A percentile compares a stretch with the other conserved stretches of the same genome.
These are phyloP conservation scores for Zele albiditarsus DNA, from an alignment of 2,888 invertebrate genomes.

Conservation along the genomic window DNA sequence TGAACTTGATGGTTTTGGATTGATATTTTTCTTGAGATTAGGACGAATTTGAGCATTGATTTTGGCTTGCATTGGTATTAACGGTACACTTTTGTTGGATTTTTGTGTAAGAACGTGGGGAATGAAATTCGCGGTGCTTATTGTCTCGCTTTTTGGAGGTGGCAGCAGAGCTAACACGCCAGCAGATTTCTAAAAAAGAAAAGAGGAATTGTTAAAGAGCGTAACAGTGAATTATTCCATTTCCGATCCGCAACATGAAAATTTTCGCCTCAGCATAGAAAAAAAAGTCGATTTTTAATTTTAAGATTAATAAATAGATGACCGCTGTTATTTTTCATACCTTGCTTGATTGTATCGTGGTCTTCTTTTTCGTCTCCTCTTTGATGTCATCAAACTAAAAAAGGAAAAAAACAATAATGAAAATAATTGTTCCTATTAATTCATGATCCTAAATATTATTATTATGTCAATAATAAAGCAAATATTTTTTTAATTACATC, in stretches of 20 bases:
- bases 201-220: neutral
- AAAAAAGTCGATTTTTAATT: no score
- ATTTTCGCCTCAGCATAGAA: no score
- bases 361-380: slow-evolving; percentile 70
- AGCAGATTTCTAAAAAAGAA: slow-evolving; percentile 76
- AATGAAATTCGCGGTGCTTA: slow-evolving; percentile 70
- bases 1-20: slow-evolving; percentile 34
- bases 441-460: slow-evolving; percentile 6
- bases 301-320: slow-evolving; percentile 32
- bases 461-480: neutral
- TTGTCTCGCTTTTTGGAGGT: slow-evolving; percentile 76
- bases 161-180: slow-evolving; percentile 82
- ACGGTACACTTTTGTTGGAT: slow-evolving; percentile 64
- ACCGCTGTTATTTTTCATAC: slow-evolving; percentile 65
- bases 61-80: slow-evolving; percentile 50
- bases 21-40: slow-evolving; percentile 45
- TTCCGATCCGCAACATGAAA: no score
- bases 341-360: slow-evolving; percentile 72
- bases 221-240: no score
- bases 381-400: slow-evolving; percentile 78
- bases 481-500: slow-evolving; percentile 73
- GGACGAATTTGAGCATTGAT: slow-evolving; percentile 60
- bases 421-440: slow-evolving; percentile 28
- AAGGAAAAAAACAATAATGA: slow-evolving; percentile 44
- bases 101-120: slow-evolving; percentile 74